A percentile compares a stretch with the other conserved stretches of the same genome.
Conservation (phyloP, 2,113 vertebrate species). For the Festucalex cinctus region DNA sequence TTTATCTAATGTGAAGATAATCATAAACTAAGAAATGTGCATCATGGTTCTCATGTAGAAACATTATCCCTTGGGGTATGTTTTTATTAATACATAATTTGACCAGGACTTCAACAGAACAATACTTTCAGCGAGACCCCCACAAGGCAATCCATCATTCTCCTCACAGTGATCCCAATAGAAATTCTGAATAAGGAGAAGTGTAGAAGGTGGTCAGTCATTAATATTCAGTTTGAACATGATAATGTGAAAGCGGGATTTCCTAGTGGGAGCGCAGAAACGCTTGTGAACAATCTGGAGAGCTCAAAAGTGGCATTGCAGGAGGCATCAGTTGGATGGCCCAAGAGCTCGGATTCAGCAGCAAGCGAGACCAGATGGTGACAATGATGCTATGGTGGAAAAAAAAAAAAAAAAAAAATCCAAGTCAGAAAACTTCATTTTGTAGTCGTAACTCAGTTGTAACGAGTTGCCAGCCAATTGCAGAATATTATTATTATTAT, state of each 20-base stretch:
- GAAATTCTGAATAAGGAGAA: neutral
- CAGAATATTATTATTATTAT: too few species aligned
- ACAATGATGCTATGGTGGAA: neutral
- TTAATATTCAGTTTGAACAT: neutral
- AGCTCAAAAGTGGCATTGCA: neutral
- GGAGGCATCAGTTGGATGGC: neutral
- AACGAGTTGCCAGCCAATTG: too few species aligned
- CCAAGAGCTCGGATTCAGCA: neutral
- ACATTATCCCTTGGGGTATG: neutral
- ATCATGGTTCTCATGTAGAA: neutral
- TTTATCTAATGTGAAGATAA: conserved; percentile 15
- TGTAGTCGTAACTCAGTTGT: too few species aligned
- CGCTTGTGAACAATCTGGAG: neutral
- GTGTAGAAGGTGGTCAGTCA: neutral
- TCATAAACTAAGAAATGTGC: conserved; percentile 5
- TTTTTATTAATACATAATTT: neutral
- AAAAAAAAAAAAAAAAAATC: too few species aligned
- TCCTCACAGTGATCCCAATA: neutral
- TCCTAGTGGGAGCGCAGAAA: neutral
- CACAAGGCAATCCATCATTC: conserved; percentile 3
- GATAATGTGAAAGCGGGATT: neutral
- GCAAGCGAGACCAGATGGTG: neutral
- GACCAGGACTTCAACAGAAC: conserved; percentile 1
- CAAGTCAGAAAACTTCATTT: neutral
- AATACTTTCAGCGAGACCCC: neutral